Conservation (phyloP, 2,888 invertebrate genomes). For the Aspidapion aeneum region DNA sequence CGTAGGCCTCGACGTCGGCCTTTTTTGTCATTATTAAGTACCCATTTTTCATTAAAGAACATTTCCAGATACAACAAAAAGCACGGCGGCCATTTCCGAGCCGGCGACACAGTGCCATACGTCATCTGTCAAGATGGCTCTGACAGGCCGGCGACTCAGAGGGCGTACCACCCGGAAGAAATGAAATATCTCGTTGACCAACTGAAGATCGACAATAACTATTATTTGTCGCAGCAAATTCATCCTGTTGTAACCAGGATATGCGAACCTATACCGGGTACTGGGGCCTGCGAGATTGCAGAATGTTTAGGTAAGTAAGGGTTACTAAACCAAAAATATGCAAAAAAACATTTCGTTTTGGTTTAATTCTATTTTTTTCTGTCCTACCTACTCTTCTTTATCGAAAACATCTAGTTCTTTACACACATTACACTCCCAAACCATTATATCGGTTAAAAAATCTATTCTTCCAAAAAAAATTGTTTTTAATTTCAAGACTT, state of each 20-base stretch:
- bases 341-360: too few species aligned
- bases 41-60: neutral
- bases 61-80: conserved; percentile 77
- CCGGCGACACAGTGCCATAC: conserved; percentile 94
- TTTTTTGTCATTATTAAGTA: neutral
- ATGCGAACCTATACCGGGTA: conserved; percentile 93
- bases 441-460: too few species aligned
- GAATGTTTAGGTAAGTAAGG: conserved; percentile 77
- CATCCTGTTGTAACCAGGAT: conserved; percentile 95
- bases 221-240: conserved; percentile 93
- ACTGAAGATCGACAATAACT: conserved; percentile 78
- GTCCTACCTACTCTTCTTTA: too few species aligned
- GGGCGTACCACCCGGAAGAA: conserved; percentile 94
- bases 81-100: conserved; percentile 74
- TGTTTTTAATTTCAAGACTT: too few species aligned
- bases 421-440: too few species aligned
- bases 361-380: too few species aligned
- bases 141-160: conserved; percentile 74
- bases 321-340: too few species aligned
- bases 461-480: too few species aligned
- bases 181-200: conserved; percentile 63
- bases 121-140: conserved; percentile 92
- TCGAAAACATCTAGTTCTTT: too few species aligned
- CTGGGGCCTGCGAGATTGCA: conserved; percentile 87
- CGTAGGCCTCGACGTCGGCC: too few species aligned